Percentiles rank a stretch among this genome's conserved stretches.
phyloP scores from a whole-genome alignment of 2,113 vertebrate genomes.

The Tangachromis dhanisi region DNA sequence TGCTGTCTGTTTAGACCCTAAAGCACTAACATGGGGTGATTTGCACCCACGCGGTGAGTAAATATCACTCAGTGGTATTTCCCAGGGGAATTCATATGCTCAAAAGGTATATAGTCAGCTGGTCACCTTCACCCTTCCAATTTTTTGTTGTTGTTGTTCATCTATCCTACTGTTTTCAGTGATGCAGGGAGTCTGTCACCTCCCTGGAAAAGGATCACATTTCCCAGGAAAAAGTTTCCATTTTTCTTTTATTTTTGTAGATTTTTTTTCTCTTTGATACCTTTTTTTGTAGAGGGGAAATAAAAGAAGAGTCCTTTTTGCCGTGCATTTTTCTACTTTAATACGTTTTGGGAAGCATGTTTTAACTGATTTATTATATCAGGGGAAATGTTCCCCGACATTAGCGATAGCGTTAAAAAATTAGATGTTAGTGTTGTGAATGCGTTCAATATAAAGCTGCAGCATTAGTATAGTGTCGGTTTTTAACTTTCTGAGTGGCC shows the following conservation, averaged over 20 bases:
- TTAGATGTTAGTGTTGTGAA: neutral
- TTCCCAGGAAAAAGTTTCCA: neutral
- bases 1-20: neutral
- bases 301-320: neutral
- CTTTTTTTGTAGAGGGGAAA: neutral
- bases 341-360: fast-evolving
- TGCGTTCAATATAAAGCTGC: fast-evolving
- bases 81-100: neutral
- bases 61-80: neutral
- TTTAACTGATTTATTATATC: neutral
- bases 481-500: neutral
- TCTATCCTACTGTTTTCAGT: fast-evolving
- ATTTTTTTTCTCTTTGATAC: neutral
- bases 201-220: neutral
- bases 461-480: neutral
- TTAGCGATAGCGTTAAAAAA: neutral
- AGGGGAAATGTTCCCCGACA: neutral
- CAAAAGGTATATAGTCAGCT: neutral
- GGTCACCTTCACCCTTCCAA: neutral
- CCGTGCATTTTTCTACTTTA: neutral
- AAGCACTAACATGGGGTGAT: neutral
- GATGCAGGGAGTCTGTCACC: neutral
- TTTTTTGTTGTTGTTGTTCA: neutral
- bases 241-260: neutral
- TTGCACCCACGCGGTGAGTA: neutral